Conservation (phyloP, 2,113 vertebrate species). For the Thryonomys swinderianus region DNA sequence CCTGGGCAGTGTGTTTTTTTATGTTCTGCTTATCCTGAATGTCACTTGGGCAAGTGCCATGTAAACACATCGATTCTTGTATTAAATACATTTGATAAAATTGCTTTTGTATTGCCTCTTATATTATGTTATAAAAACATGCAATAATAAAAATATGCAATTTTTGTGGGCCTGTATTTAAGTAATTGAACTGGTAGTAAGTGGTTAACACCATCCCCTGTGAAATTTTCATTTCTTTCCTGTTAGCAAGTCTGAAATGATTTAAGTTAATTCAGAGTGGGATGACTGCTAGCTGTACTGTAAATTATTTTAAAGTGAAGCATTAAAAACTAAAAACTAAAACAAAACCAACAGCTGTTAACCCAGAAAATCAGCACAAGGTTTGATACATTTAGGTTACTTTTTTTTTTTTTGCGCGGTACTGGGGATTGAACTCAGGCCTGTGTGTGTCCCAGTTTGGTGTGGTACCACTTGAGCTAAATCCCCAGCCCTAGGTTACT, state of each 20-base stretch:
- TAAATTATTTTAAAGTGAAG: constrained; percentile 1
- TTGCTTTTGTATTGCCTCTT: background rate
- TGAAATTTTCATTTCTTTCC: background rate
- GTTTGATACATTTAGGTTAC: background rate
- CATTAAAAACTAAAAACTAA: background rate
- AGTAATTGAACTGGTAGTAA: background rate
- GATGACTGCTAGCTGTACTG: background rate
- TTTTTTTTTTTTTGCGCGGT: too few species aligned
- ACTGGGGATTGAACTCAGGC: too few species aligned
- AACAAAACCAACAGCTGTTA: background rate
- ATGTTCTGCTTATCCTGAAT: background rate
- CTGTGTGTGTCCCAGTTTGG: too few species aligned
- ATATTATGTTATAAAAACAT: background rate
- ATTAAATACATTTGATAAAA: background rate
- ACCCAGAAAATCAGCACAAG: background rate
- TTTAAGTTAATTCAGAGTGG: background rate
- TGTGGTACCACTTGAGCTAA: too few species aligned
- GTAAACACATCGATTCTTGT: background rate
- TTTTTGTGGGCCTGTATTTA: background rate
- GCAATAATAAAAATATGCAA: background rate
- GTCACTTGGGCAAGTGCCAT: background rate
- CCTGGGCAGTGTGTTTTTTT: background rate
- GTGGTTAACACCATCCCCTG: background rate
- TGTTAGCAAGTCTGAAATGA: background rate
- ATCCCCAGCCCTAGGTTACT: too few species aligned